A percentile compares a stretch with the other conserved stretches of the same genome.
Evolutionary conservation across 2,888 invertebrate species (phyloP).

Genomic region (Drosophila melanosoma): DNA sequence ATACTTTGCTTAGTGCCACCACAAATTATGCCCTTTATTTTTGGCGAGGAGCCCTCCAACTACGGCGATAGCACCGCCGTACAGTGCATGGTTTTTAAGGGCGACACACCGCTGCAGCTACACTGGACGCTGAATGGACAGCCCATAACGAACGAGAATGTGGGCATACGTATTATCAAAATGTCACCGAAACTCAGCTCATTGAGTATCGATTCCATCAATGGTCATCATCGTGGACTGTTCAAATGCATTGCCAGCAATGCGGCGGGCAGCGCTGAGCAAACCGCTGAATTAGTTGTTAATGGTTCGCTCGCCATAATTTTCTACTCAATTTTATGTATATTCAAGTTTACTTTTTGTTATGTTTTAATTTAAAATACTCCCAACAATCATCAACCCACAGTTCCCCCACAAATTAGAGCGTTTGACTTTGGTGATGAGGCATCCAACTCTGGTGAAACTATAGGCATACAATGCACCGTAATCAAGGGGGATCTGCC

Average conservation of each 20-base stretch:
- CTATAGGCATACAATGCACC: constrained; percentile 88
- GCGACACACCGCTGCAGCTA: constrained; percentile 91
- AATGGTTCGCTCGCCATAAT: constrained; percentile 86
- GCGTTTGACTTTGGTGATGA: constrained; percentile 91
- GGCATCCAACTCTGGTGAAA: constrained; percentile 90
- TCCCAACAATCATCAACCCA: constrained; percentile 5
- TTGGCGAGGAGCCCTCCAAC: constrained; percentile 91
- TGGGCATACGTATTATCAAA: constrained; percentile 87
- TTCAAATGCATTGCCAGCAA: constrained; percentile 92
- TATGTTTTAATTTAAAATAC: constrained; percentile 28
- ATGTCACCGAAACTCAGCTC: constrained; percentile 89
- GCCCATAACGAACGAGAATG: constrained; percentile 86
- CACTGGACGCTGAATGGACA: constrained; percentile 91
- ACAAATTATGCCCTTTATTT: constrained; percentile 91
- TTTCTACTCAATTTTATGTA: constrained; percentile 9
- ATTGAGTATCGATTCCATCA: constrained; percentile 90
- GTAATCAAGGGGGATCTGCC: constrained; percentile 89
- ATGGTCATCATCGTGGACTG: constrained; percentile 90
- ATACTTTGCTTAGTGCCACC: constrained; percentile 87
- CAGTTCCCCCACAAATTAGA: constrained; percentile 89
- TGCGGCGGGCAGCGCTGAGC: constrained; percentile 89
- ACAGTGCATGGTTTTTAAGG: constrained; percentile 91
- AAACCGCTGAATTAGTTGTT: constrained; percentile 90
- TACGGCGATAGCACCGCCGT: constrained; percentile 91
- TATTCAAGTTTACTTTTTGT: constrained; percentile 17